Conservation (phyloP, 2,888 invertebrate genomes). For the Tenthredo scrophulariae region DNA sequence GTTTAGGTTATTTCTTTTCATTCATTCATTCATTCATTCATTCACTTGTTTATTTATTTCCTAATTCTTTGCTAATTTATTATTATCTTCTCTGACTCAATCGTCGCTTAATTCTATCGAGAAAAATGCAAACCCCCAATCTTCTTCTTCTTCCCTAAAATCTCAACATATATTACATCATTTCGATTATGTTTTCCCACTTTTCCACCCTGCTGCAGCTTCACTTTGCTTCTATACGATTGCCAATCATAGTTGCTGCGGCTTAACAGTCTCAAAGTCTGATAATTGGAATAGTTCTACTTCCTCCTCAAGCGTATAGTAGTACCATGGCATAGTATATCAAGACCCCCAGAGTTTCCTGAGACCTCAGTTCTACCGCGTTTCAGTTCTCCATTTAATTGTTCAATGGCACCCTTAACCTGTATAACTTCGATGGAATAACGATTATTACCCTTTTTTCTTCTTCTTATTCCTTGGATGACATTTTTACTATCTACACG, state of each 20-base stretch:
- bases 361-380: neutral
- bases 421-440: neutral
- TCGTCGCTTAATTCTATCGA: neutral
- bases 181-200: neutral
- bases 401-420: neutral
- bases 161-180: neutral
- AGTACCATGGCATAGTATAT: neutral
- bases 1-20: neutral
- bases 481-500: neutral
- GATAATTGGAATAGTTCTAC: conserved; percentile 48
- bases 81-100: neutral
- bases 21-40: neutral
- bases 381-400: neutral
- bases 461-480: neutral
- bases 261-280: neutral
- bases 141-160: neutral
- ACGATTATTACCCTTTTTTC: neutral
- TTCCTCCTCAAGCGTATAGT: neutral
- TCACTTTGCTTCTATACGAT: neutral
- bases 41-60: neutral
- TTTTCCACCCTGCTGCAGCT: neutral
- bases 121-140: neutral
- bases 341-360: neutral
- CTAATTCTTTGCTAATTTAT: neutral
- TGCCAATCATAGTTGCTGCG: conserved; percentile 32